phyloP scores from a whole-genome alignment of 2,113 vertebrate species.

The Macquaria ambigua region DNA sequence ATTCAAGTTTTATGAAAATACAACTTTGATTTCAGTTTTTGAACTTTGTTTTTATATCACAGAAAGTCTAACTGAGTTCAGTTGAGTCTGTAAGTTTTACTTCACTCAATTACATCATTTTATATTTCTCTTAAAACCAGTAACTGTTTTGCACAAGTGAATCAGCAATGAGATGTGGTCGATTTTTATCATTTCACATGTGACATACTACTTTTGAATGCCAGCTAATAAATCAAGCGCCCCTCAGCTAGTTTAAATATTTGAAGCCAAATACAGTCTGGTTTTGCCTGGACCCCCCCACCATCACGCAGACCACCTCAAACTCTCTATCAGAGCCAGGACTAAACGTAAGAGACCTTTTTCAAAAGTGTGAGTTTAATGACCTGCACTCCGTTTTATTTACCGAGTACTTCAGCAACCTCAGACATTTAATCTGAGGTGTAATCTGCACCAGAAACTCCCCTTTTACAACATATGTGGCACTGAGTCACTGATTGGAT shows the following conservation, averaged over 20 bases:
- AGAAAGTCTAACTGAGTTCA: background rate
- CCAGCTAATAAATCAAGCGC: background rate
- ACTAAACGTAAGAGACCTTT: background rate
- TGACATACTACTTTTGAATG: background rate
- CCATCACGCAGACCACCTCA: constrained; percentile 13
- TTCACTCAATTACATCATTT: background rate
- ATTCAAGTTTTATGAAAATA: background rate
- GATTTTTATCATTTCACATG: background rate
- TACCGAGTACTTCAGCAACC: constrained; percentile 17
- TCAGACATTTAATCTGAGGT: background rate
- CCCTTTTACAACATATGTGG: background rate
- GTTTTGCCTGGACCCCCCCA: background rate
- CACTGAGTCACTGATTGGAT: too few relatives aligned
- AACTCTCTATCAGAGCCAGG: constrained; percentile 2
- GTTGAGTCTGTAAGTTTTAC: too few relatives aligned
- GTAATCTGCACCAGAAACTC: background rate
- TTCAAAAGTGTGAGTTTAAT: constrained; percentile 5
- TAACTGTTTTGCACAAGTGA: background rate
- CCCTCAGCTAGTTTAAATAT: constrained; percentile 45
- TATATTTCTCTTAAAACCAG: background rate
- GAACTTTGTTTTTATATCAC: background rate
- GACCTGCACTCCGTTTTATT: constrained; percentile 38
- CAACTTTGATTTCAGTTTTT: background rate
- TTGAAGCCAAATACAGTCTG: constrained; percentile 8
- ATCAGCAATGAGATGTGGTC: background rate